Percentiles rank a stretch among this genome's conserved stretches.
These are phyloP conservation scores for Lycaena phlaeas DNA, from an alignment of 2,888 invertebrate genomes.

Conservation along the genomic window DNA sequence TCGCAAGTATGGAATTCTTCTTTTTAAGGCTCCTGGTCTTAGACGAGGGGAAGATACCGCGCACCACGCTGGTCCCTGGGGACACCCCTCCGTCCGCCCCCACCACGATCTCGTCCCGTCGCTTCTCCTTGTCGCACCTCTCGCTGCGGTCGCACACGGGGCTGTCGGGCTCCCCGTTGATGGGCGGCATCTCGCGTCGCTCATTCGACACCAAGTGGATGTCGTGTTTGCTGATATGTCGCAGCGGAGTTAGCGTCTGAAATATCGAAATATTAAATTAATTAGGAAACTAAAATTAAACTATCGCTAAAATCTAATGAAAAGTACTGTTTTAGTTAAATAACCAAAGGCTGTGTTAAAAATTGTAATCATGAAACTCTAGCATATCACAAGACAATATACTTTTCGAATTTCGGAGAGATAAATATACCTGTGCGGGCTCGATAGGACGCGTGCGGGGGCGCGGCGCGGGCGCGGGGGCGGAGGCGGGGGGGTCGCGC, in stretches of 20 bases:
- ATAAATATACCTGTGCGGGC: slow-evolving; percentile 32
- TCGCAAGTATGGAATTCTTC: slow-evolving; percentile 81
- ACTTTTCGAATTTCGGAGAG: no score
- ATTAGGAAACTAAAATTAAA: no score
- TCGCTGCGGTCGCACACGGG: slow-evolving; percentile 4
- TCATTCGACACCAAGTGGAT: slow-evolving; percentile 42
- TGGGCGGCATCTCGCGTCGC: slow-evolving; percentile 38
- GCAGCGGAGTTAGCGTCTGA: slow-evolving; percentile 44
- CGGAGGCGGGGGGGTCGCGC: slow-evolving; percentile 19
- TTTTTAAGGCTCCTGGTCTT: slow-evolving; percentile 79
- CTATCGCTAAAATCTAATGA: no score
- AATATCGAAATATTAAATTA: slow-evolving; percentile 16
- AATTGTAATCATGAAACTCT: no score
- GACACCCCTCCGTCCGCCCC: slow-evolving; percentile 33
- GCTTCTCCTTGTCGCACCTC: slow-evolving; percentile 16
- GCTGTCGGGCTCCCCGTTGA: slow-evolving; percentile 31
- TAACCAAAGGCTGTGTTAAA: no score
- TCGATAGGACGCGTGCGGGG: slow-evolving; percentile 28
- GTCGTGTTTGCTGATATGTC: slow-evolving; percentile 53
- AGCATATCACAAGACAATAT: no score
- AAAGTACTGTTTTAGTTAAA: no score
- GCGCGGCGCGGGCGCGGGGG: slow-evolving; percentile 15
- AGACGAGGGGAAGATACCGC: slow-evolving; percentile 71
- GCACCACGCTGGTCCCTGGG: slow-evolving; percentile 55
- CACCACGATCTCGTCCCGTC: slow-evolving; percentile 19